Evolutionary conservation across 2,888 invertebrate species (phyloP), one percentile per base, ranked within the genome.

Genomic region (Tribolium freemani): DNA sequence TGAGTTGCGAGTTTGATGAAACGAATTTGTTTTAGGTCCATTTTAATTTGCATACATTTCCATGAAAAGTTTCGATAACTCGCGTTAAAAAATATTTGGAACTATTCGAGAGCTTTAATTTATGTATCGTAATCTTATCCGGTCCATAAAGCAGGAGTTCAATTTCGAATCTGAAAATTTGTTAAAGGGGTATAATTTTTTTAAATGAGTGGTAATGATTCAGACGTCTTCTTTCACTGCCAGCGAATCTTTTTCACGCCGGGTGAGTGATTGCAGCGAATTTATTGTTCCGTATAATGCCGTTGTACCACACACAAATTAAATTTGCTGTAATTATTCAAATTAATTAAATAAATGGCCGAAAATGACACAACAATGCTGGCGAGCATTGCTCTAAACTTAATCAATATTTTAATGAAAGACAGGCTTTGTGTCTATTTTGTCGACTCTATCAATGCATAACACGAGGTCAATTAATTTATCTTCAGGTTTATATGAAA

Each of bases 321-420:
- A 20, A 46, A 61, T 48, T 48, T 13, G 26, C n/a, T 45, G 26
- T 26, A 48, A 61, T 61, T 61, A 61, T 48, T 38, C 26, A 48
- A 26, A 61, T 48, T 61, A 61, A 61, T 61, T 61, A 61, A 61
- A 61, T 61, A 48, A 61, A 61, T 48, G 48, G 46, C 21, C 10
- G 21, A 30, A 48, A 61, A 61, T 61, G 50, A 61, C 61, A 30
- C 61, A 48, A 61, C 61, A 61, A 61, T 61, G 61, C 48, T 21
- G 48, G 44, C 13, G 6, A 16, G 20, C 44, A 60, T 26, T 60
- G 11, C 60, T 20, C 60, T 0, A 48, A 46, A 21, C 48, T 61
- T 61, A 61, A 61, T 61, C 61, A 48, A 61, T 61, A 61, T 46
- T 61, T 46, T 61, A 61, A 61, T 61, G 48, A 61, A 61, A 61